Conservation (phyloP, 2,797 vertebrate genomes). For the Periparus ater region DNA sequence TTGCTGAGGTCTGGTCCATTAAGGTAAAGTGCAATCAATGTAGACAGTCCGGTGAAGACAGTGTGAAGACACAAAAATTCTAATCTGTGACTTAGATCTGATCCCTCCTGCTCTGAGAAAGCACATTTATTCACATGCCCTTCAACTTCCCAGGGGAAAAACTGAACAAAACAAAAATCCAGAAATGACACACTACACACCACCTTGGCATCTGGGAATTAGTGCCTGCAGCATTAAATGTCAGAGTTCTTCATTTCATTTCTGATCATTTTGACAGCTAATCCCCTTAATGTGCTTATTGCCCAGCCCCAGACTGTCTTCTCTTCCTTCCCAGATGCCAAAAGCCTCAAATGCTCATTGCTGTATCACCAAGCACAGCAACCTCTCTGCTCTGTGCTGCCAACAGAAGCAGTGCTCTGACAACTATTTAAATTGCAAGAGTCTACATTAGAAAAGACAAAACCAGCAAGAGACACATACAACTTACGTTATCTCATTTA, state of each 20-base stretch:
- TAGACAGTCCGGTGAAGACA: background rate
- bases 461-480: background rate
- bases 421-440: background rate
- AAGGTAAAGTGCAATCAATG: background rate
- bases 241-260: slow-evolving; percentile 13
- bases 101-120: background rate
- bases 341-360: background rate
- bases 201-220: slow-evolving; percentile 21
- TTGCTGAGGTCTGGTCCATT: background rate
- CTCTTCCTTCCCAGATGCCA: slow-evolving; percentile 1
- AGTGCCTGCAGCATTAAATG: slow-evolving; percentile 21
- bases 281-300: background rate
- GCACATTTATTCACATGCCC: background rate
- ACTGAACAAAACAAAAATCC: background rate
- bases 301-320: background rate
- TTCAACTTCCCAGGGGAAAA: background rate
- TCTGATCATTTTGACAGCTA: slow-evolving; percentile 48
- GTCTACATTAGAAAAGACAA: background rate
- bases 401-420: background rate
- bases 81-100: background rate
- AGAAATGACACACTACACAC: background rate
- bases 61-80: background rate
- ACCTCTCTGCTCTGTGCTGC: background rate
- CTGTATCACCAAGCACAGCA: slow-evolving; percentile 10
- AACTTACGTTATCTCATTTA: background rate